Percentiles rank a stretch among this genome's conserved stretches.
Evolutionary conservation across 1,140 invertebrate genomes (phyloP).

Genomic region (Drosophila sp.): DNA sequence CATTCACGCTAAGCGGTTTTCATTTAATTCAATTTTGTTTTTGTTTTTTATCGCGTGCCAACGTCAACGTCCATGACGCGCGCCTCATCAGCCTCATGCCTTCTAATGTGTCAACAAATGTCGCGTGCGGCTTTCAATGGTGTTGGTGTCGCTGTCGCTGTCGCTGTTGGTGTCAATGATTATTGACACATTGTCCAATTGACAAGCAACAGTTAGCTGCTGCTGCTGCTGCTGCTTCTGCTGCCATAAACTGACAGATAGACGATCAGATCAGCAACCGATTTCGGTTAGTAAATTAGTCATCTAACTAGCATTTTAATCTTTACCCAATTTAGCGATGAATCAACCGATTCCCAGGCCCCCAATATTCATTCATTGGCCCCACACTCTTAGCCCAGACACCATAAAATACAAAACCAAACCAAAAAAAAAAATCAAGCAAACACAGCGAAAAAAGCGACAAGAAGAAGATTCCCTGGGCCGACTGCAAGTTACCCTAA

Average conservation of each 20-base stretch:
- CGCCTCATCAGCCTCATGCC: constrained; percentile 9
- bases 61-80: constrained; percentile 22
- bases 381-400: neutral
- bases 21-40: constrained; percentile 3
- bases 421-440: neutral
- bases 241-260: neutral
- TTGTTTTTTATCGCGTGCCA: constrained; percentile 65
- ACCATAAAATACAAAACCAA: neutral
- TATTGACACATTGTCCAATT: constrained; percentile 20
- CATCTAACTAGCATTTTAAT: constrained; percentile 18
- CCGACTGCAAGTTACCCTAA: neutral
- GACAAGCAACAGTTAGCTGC: neutral
- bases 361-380: neutral
- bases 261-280: neutral
- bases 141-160: constrained; percentile 37
- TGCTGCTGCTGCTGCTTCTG: too few species aligned
- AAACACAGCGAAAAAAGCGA: neutral
- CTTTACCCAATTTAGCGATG: constrained; percentile 4
- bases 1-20: constrained; percentile 11
- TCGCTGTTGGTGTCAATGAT: neutral
- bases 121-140: constrained; percentile 62
- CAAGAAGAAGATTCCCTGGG: neutral
- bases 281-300: constrained; percentile 12
- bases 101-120: constrained; percentile 61
- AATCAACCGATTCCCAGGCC: constrained; percentile 9